These are phyloP conservation scores for Kradibia gibbosae DNA, from an alignment of 1,140 invertebrate species.

Conservation along the genomic window DNA sequence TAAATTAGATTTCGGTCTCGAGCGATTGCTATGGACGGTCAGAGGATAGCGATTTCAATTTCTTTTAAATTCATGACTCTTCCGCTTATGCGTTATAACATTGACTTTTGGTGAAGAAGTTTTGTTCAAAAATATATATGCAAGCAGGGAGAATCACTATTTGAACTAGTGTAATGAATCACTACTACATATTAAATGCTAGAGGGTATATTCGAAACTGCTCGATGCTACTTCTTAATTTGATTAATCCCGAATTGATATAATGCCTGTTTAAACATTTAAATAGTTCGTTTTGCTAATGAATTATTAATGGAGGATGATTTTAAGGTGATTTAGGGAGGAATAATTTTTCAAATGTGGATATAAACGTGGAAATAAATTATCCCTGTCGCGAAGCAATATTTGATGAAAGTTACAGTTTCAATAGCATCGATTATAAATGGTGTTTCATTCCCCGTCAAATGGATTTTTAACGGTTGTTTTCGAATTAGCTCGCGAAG, in stretches of 20 bases:
- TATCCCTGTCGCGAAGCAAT: not conserved
- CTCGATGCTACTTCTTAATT: not conserved
- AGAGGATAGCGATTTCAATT: too few relatives aligned
- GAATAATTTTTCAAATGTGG: not conserved
- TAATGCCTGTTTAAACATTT: not conserved
- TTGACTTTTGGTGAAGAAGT: not conserved
- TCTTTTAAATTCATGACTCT: not conserved
- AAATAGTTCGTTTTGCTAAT: not conserved
- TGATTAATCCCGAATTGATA: not conserved
- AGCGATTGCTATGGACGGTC: too few relatives aligned
- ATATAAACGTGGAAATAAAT: not conserved
- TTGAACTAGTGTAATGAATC: not conserved
- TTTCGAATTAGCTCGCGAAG: slow-evolving; percentile 10
- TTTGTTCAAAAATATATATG: not conserved
- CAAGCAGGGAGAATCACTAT: not conserved
- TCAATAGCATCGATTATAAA: slow-evolving; percentile 29
- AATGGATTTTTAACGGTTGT: slow-evolving; percentile 18
- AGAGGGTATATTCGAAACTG: not conserved
- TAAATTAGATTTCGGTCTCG: not conserved
- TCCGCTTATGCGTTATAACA: not conserved
- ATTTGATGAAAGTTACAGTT: slow-evolving; percentile 5
- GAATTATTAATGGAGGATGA: not conserved
- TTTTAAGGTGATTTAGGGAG: not conserved
- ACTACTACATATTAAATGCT: not conserved
- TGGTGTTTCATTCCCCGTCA: slow-evolving; percentile 2